Percentiles rank a stretch among this genome's conserved stretches.
Conservation (phyloP, 2,113 vertebrate species). For the Promerops cafer region DNA sequence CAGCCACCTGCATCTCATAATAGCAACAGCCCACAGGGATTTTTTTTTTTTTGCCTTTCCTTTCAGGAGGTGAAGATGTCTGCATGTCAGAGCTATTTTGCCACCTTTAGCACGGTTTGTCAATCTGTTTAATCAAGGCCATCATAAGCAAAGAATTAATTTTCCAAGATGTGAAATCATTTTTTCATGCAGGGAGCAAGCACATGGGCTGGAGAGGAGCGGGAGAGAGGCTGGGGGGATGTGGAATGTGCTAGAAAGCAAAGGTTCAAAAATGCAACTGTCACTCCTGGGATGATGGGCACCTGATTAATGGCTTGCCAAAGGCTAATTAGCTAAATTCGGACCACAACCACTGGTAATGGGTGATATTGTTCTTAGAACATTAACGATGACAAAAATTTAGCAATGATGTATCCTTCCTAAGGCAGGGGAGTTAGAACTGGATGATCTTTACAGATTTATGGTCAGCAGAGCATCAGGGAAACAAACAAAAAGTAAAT, state of each 20-base stretch:
- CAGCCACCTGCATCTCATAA: neutral
- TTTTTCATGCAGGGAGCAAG: neutral
- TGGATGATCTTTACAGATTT: neutral
- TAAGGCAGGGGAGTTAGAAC: neutral
- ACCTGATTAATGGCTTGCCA: neutral
- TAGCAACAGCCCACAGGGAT: neutral
- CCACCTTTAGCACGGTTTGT: neutral
- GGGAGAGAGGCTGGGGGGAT: neutral
- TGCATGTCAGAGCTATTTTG: neutral
- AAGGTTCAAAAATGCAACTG: neutral
- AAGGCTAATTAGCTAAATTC: neutral
- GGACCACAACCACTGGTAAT: neutral
- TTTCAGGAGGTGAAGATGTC: neutral
- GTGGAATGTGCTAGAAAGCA: neutral
- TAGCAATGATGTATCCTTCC: neutral
- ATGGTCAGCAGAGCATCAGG: neutral
- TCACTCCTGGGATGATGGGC: neutral
- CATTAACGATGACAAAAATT: neutral
- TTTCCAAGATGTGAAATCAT: neutral
- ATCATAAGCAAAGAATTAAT: conserved; percentile 16
- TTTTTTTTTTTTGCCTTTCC: neutral
- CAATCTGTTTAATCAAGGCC: conserved; percentile 14
- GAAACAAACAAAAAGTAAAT: neutral
- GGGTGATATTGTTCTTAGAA: neutral
- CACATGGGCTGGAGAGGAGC: neutral